Percentiles rank a stretch among this genome's conserved stretches.
Evolutionary conservation across 2,888 invertebrate genomes (phyloP).

Genomic region (Electrophaes corylata): DNA sequence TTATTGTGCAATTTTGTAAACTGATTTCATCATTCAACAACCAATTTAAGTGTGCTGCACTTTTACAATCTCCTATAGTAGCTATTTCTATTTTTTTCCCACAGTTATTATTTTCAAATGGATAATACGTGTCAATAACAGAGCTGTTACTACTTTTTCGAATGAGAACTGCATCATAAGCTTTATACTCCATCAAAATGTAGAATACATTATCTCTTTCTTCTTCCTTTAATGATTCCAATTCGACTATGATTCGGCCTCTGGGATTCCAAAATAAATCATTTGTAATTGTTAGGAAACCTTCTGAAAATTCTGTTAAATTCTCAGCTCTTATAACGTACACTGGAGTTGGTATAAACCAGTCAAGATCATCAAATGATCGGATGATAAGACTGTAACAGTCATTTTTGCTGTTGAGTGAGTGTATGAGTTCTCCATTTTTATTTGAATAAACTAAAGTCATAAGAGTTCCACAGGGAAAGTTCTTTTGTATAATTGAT

Average conservation of each 20-base stretch:
- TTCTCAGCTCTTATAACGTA: constrained; percentile 54
- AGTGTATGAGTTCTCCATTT: constrained; percentile 40
- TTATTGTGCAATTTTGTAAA: constrained; percentile 53
- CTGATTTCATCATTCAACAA: constrained; percentile 39
- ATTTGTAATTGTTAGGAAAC: constrained; percentile 44
- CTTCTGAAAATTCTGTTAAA: constrained; percentile 40
- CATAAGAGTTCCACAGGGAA: constrained; percentile 45
- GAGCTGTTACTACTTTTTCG: constrained; percentile 36
- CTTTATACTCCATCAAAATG: constrained; percentile 46
- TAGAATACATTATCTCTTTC: constrained; percentile 45
- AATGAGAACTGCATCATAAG: constrained; percentile 53
- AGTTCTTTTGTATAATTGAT: constrained; percentile 42
- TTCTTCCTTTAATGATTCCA: constrained; percentile 38
- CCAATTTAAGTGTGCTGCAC: constrained; percentile 32
- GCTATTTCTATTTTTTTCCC: constrained; percentile 43
- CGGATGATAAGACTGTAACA: constrained; percentile 51
- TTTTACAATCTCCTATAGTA: constrained; percentile 49
- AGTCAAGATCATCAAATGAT: constrained; percentile 42
- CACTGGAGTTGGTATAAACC: constrained; percentile 46
- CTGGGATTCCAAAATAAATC: constrained; percentile 62
- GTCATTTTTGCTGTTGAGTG: constrained; percentile 34
- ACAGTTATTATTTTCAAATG: constrained; percentile 54
- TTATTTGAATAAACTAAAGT: constrained; percentile 45
- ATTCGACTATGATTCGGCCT: constrained; percentile 52
- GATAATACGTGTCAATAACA: constrained; percentile 49